phyloP scores from a whole-genome alignment of 2,797 vertebrate genomes.

The Bucorvus abyssinicus region DNA sequence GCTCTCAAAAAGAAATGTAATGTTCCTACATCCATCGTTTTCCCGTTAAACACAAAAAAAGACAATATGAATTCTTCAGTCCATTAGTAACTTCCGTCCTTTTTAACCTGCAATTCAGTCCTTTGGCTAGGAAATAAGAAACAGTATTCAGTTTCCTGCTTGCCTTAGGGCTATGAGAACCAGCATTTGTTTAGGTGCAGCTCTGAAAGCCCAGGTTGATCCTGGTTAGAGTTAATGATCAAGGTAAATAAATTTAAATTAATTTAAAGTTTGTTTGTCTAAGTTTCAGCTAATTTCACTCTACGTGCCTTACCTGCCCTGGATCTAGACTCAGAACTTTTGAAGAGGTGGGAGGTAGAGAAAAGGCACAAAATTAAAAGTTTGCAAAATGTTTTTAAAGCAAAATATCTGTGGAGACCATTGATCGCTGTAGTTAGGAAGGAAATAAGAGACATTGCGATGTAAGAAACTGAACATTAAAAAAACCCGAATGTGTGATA shows the following conservation, averaged over 20 bases:
- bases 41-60: neutral
- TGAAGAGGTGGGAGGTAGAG: neutral
- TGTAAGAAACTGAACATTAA: neutral
- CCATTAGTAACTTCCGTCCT: neutral
- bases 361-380: neutral
- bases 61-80: neutral
- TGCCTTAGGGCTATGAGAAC: neutral
- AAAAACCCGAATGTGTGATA: accelerated
- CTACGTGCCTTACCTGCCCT: accelerated
- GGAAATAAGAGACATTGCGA: neutral
- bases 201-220: neutral
- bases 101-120: neutral
- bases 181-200: neutral
- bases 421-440: neutral
- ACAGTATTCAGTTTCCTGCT: neutral
- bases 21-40: neutral
- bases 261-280: neutral
- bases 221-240: neutral
- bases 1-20: neutral
- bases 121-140: neutral
- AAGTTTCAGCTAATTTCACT: neutral
- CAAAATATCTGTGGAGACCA: neutral
- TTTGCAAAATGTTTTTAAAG: neutral
- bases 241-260: neutral
- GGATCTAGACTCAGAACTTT: neutral